These are phyloP conservation scores for Ophion obscuratus DNA, from an alignment of 2,888 invertebrate species.

Conservation along the genomic window DNA sequence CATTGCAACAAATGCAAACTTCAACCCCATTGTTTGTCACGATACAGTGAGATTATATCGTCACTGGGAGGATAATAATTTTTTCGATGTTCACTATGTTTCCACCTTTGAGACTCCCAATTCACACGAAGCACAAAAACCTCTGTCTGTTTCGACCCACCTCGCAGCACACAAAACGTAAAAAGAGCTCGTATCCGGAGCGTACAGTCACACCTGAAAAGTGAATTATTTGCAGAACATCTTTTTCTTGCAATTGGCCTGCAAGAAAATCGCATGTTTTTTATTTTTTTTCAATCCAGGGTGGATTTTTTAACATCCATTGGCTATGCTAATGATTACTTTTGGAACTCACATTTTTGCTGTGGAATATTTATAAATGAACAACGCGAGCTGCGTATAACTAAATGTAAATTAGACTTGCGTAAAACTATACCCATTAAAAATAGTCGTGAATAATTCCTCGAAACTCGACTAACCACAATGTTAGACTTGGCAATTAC, in stretches of 20 bases:
- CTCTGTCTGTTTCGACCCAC: background rate
- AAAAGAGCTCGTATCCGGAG: background rate
- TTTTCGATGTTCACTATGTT: background rate
- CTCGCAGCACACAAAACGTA: background rate
- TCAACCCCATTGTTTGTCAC: background rate
- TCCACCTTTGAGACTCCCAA: conserved; percentile 37
- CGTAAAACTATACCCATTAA: too few species aligned
- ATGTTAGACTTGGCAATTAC: too few species aligned
- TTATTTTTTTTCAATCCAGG: background rate
- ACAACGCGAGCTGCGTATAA: too few species aligned
- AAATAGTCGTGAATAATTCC: too few species aligned
- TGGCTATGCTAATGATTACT: background rate
- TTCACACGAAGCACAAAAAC: conserved; percentile 25
- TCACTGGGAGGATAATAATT: conserved; percentile 23
- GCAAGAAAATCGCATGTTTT: background rate
- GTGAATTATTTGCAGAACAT: background rate
- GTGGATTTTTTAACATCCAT: background rate
- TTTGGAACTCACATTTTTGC: too few species aligned
- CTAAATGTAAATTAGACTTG: too few species aligned
- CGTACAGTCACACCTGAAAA: background rate
- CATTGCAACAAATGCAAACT: too few species aligned
- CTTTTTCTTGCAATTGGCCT: background rate
- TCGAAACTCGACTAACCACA: too few species aligned
- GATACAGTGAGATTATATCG: background rate
- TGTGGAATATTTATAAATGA: too few species aligned